A percentile compares a stretch with the other conserved stretches of the same genome.
Evolutionary conservation across 1,140 invertebrate species (phyloP).

Genomic region (Papilio xuthus): DNA sequence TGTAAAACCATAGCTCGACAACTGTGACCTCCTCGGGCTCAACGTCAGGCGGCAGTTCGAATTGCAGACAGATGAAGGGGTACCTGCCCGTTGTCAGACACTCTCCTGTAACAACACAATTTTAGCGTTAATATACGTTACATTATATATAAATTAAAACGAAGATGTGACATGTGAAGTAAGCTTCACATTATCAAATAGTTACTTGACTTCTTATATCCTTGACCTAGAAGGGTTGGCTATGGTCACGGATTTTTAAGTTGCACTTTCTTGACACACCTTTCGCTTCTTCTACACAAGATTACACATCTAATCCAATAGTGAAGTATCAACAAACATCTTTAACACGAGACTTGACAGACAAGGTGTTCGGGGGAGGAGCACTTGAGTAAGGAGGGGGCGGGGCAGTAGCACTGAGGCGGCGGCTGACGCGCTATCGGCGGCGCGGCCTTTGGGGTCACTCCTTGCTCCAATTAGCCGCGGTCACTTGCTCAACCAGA

Average conservation of each 20-base stretch:
- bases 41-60: conserved; percentile 83
- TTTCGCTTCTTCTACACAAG: too few relatives aligned
- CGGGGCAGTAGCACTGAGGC: neutral
- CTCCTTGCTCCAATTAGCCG: conserved; percentile 4
- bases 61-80: conserved; percentile 85
- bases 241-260: too few relatives aligned
- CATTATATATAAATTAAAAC: too few relatives aligned
- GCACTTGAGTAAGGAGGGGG: neutral
- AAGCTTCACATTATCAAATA: too few relatives aligned
- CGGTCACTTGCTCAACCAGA: neutral
- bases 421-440: neutral
- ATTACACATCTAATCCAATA: too few relatives aligned
- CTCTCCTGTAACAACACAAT: conserved; percentile 64
- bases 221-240: too few relatives aligned
- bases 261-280: too few relatives aligned
- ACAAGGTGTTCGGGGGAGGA: neutral
- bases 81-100: conserved; percentile 78
- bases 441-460: conserved; percentile 3
- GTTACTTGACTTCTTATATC: too few relatives aligned
- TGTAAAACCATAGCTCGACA: conserved; percentile 91
- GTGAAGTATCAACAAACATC: too few relatives aligned
- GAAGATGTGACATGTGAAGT: too few relatives aligned
- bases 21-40: conserved; percentile 86
- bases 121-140: neutral
- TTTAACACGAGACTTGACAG: neutral